phyloP scores from a whole-genome alignment of 2,888 invertebrate species.

The Dioctria linearis region DNA sequence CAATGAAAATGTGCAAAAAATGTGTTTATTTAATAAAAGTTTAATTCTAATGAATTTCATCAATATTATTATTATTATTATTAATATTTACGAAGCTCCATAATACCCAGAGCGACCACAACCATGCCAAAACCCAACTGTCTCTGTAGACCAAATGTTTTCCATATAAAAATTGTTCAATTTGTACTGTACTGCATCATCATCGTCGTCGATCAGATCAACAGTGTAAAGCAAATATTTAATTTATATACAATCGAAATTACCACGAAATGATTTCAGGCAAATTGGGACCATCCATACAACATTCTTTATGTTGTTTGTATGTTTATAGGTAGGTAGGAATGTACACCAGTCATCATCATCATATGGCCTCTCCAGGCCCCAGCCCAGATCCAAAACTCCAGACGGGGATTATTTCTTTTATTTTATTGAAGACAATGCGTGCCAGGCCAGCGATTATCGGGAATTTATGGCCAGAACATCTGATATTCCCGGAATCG shows the following conservation, averaged over 20 bases:
- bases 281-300: conserved; percentile 36
- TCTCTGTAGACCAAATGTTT: conserved; percentile 47
- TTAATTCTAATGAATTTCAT: neutral
- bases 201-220: too few relatives aligned
- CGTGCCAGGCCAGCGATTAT: conserved; percentile 36
- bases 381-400: too few relatives aligned
- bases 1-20: neutral
- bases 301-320: too few relatives aligned
- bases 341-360: neutral
- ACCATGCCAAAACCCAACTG: neutral
- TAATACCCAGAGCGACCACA: too few relatives aligned
- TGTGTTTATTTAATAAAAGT: neutral
- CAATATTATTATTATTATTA: neutral
- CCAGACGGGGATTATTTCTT: conserved; percentile 2
- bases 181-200: neutral
- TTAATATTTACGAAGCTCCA: too few relatives aligned
- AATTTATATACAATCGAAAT: neutral
- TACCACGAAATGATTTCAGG: conserved; percentile 44
- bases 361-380: neutral
- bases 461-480: conserved; percentile 39
- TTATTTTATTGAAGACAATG: conserved; percentile 28
- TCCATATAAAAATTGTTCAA: conserved; percentile 26
- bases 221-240: too few relatives aligned
- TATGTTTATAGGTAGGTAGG: too few relatives aligned
- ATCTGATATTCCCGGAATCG: conserved; percentile 45